Conservation (phyloP, 2,888 invertebrate species). For the Callyntrura sp. region DNA sequence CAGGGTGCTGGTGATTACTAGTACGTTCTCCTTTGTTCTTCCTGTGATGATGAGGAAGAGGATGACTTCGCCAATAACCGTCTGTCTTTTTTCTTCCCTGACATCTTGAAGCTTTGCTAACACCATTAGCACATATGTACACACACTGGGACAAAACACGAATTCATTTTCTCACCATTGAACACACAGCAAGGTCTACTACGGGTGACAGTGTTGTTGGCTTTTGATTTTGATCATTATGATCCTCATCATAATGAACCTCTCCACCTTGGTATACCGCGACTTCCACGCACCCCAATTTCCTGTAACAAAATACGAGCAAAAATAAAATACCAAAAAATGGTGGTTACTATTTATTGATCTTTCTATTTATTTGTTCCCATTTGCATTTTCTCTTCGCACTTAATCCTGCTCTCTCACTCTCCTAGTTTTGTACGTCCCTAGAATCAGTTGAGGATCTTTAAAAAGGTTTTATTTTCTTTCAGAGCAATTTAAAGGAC, state of each 20-base stretch:
- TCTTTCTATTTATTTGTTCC: constrained; percentile 1
- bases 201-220: too few relatives aligned
- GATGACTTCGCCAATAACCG: constrained; percentile 36
- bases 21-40: background rate
- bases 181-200: background rate
- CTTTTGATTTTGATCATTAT: background rate
- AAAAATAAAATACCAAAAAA: background rate
- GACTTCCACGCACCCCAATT: background rate
- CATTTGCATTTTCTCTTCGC: too few relatives aligned
- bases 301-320: too few relatives aligned
- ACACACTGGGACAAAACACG: background rate
- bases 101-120: constrained; percentile 45
- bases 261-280: background rate
- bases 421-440: too few relatives aligned
- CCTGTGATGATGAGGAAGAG: constrained; percentile 15
- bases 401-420: too few relatives aligned
- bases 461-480: constrained; percentile 1
- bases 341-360: background rate
- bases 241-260: background rate
- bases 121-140: constrained; percentile 25
- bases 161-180: constrained; percentile 26
- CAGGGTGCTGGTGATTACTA: constrained; percentile 1
- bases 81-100: constrained; percentile 51
- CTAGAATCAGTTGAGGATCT: too few relatives aligned
- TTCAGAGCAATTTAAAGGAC: background rate